Evolutionary conservation across 64 coral and sea anemone species (phyloP), one percentile per base, ranked within the genome.

Genomic region (Pocillopora damicornis): DNA sequence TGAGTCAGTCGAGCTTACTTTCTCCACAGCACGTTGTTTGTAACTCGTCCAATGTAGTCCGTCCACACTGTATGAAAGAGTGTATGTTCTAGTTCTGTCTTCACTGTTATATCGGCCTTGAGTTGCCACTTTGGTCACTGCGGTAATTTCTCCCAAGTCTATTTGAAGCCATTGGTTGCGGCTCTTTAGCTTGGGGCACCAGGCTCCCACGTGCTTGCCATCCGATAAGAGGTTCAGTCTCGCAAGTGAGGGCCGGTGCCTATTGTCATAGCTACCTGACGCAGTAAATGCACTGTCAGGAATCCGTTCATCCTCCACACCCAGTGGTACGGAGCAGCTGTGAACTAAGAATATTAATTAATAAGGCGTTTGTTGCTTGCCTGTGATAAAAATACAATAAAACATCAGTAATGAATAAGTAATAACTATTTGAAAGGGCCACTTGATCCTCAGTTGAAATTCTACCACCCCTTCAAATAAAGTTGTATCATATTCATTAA

Each of bases 131-230:
- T 57, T 59, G 9, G 82, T 86, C 14, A 91, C 83, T 20, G 60
- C 26, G 77, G 37, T 72, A 18, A 37, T 23, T 79, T 35, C 83
- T 86, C 90, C 90, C 15, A 91, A 65, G 22, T 91, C 76, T 64
- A 91, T 91, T 56, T 91, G 82, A 34, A 91, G 90, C 90, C 90
- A 91, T 26, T 91, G 90, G 25, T 87, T 91, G 9, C 37, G 58
- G 59, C 64, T 83, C 22, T 58, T 87, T 7, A 4, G 18, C 15
- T 83, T 63, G 59, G 90, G 51, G 68, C 81, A 86, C 90, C 90
- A 91, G 1, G 90, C 62, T 5, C 61, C 75, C 1, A 22, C 0
- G 20, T 75, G 65, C 20, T 75, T 86, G 11, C 65, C 64, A 35
- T 86, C 83, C 4, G 20, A 66, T 1, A 73, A 25, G 58, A 75